These are phyloP conservation scores for Caenorhabditis becei DNA, from an alignment of 2,888 invertebrate species.

Conservation along the genomic window DNA sequence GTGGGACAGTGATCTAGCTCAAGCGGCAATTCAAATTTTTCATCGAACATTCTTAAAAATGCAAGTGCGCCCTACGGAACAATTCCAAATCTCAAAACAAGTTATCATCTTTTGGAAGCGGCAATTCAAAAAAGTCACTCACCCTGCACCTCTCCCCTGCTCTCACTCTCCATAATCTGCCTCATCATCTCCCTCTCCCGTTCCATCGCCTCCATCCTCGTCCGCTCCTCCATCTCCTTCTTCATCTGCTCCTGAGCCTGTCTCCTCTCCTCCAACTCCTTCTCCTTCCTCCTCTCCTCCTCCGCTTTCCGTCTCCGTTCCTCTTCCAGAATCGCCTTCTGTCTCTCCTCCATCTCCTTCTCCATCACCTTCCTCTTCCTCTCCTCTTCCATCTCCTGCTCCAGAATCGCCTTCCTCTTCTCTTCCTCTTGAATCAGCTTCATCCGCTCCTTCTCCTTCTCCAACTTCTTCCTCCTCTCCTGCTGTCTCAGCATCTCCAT, in stretches of 20 bases:
- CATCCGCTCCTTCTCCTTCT: constrained; percentile 28
- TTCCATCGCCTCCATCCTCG: constrained; percentile 42
- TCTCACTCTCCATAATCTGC: constrained; percentile 45
- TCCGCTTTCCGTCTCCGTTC: constrained; percentile 39
- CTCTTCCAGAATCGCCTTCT: constrained; percentile 41
- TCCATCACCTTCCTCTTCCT: constrained; percentile 37
- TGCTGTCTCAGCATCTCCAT: constrained; percentile 44
- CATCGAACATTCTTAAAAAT: no score
- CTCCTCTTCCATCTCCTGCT: constrained; percentile 36
- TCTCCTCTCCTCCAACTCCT: constrained; percentile 37
- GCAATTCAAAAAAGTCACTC: no score
- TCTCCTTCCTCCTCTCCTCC: constrained; percentile 27
- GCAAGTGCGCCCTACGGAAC: no score
- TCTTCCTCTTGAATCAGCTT: constrained; percentile 35
- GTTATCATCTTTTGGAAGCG: no score
- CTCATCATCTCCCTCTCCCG: constrained; percentile 51
- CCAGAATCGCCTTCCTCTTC: constrained; percentile 20
- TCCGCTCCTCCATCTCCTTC: constrained; percentile 34
- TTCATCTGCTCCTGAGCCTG: constrained; percentile 40
- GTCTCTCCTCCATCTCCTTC: constrained; percentile 45
- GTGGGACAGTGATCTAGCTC: no score
- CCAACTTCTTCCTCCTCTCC: constrained; percentile 42
- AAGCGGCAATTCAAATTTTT: constrained; percentile 3
- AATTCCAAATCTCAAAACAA: no score
- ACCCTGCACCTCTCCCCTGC: constrained; percentile 4